phyloP scores from a whole-genome alignment of 2,888 invertebrate genomes.

The Amblyjoppa proteus region DNA sequence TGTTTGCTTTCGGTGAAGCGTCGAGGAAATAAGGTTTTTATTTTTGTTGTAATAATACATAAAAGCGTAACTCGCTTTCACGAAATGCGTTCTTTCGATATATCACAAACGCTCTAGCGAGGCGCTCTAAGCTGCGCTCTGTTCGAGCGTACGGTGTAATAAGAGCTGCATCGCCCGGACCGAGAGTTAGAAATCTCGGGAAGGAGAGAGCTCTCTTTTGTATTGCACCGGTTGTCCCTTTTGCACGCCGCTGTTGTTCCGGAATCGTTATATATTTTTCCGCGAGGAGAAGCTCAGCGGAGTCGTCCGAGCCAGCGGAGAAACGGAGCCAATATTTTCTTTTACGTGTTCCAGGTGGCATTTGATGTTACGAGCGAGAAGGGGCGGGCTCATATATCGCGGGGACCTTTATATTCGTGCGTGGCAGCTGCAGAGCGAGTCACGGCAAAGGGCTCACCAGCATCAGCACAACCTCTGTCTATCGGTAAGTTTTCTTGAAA shows the following conservation, averaged over 20 bases:
- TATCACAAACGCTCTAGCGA: not conserved
- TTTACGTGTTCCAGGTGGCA: constrained; percentile 85
- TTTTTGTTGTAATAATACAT: not conserved
- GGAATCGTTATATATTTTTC: constrained; percentile 21
- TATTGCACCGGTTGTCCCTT: not conserved
- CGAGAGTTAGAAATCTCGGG: not conserved
- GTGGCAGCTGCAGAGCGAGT: constrained; percentile 86
- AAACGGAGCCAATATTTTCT: constrained; percentile 58
- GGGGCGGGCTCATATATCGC: constrained; percentile 85
- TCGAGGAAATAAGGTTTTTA: not conserved
- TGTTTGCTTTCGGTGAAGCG: not conserved
- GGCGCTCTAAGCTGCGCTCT: not conserved
- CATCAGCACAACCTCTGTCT: constrained; percentile 81
- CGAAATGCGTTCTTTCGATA: not conserved
- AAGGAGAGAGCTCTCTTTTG: not conserved
- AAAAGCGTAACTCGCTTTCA: not conserved
- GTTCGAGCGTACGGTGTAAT: not conserved
- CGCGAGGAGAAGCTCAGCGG: not conserved
- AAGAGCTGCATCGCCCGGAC: not conserved
- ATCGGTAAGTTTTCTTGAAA: constrained; percentile 77
- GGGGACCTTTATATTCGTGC: constrained; percentile 86
- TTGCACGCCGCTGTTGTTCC: not conserved
- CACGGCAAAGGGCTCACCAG: constrained; percentile 81
- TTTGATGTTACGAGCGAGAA: constrained; percentile 85
- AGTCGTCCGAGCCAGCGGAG: constrained; percentile 19